Base-by-base conservation (phyloP, 1,140 invertebrate genomes). In the Lasioglossum baleicum region DNA sequence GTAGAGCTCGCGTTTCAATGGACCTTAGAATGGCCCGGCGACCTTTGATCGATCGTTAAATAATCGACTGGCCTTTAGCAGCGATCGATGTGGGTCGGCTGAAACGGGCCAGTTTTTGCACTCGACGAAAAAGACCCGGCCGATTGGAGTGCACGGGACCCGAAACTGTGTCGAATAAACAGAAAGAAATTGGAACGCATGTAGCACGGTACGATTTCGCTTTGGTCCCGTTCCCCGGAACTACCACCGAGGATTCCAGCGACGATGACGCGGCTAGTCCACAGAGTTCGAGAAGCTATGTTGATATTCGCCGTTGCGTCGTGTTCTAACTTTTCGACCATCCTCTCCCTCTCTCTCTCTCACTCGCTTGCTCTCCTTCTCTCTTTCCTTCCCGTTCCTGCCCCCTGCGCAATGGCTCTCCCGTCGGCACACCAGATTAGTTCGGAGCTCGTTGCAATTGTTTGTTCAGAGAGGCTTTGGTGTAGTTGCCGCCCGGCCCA, bases 391-490 rank as follows among this genome's bases (percentile, higher is more conserved):
- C 31, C 13, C 56, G 10, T 63, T 22, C 42, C 58, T 0, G 7
- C n/a, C 31, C n/a, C 31, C 66, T 0, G 4, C 53, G 40, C 15
- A n/a, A 56, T n/a, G 22, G 56, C 31, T 65, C 67, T 42, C 48
- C 69, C 81, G 78, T 81, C 78, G 72, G 74, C 78, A 83, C 72
- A 71, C 67, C 67, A 71, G 82, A 81, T 81, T 81, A 83, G 82
- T 81, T 81, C 72, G 63, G 61, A 81, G 72, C 81, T 83, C 78
- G 81, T 81, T 83, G 82, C 79, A 76, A 83, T 83, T 83, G 82
- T 83, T 83, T 83, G 82, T 81, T 76, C 79, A 83, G 67, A 75
- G 78, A 40, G 71, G 78, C 76, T 81, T 76, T 66, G 72, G 78
- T 8, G 67, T 81, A 75, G 66, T 58, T 63, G 72, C 82, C 44